Conservation (phyloP, 2,113 vertebrate species). For the Conger conger region DNA sequence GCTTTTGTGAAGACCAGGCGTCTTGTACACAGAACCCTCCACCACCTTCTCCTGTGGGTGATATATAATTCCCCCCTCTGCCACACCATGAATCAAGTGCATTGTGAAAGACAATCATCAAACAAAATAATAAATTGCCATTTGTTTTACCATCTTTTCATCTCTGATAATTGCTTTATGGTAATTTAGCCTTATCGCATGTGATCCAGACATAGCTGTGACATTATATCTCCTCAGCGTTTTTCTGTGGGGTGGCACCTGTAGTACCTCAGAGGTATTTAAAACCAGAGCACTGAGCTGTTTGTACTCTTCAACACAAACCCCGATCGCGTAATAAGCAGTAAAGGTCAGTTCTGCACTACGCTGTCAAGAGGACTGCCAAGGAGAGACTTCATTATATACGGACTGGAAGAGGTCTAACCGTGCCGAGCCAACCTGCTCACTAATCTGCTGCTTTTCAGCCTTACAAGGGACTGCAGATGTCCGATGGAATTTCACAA, state of each 20-base stretch:
- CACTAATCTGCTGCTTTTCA: not conserved
- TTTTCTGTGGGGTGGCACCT: not conserved
- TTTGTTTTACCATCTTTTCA: slow-evolving; percentile 2
- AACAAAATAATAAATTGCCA: slow-evolving; percentile 24
- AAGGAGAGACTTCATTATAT: not conserved
- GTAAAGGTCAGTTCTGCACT: slow-evolving; percentile 11
- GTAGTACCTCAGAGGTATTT: not conserved
- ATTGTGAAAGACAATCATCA: slow-evolving; percentile 5
- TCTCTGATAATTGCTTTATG: slow-evolving; percentile 26
- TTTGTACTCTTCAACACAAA: slow-evolving; percentile 14
- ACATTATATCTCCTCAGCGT: not conserved
- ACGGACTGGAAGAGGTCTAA: not conserved
- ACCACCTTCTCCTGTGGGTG: not conserved
- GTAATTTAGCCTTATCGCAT: slow-evolving; percentile 11
- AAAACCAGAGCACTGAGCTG: slow-evolving; percentile 10
- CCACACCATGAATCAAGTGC: slow-evolving; percentile 9
- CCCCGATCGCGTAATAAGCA: slow-evolving; percentile 6
- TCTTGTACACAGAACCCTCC: not conserved
- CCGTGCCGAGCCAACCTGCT: not conserved
- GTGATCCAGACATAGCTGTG: slow-evolving; percentile 12
- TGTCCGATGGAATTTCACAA: not conserved
- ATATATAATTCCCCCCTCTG: not conserved
- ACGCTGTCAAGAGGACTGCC: slow-evolving; percentile 1
- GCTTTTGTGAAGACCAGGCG: slow-evolving; percentile 1
- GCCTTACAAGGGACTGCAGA: not conserved